Base-by-base conservation (phyloP, 2,888 invertebrate species). In the Reticulitermes lucifugus region DNA sequence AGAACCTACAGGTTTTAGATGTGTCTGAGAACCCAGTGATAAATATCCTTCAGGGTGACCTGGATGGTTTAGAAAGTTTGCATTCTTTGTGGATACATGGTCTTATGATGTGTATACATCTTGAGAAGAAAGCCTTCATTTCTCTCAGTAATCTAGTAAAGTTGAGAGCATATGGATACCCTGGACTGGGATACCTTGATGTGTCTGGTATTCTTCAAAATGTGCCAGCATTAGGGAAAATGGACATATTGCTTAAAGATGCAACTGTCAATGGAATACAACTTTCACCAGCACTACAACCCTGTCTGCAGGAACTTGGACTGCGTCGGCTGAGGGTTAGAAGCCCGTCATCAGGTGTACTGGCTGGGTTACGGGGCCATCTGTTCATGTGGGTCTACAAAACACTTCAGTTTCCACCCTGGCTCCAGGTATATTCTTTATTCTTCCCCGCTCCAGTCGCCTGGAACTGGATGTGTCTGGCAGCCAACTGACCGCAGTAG, bases 181-280 rank as follows among this genome's bases (percentile, higher is more conserved):
- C 97, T 0, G 93, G 95, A 88, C 89, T 98, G 43, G 97, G 97
- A 0, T 97, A 97, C 89, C 92, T 97, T 87, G 97, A 98, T 90
- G 93, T 97, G n/a, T 95, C 96, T 89, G 97, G 97, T 0, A 93
- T 97, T 55, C 91, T 98, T n/a, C 94, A 95, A 88, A 92, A 94
- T 87, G 91, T 97, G 88, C 93, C 94, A 2, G 94, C 95, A 0
- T 90, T 98, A 73, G 95, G 97, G 90, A 92, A 92, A 87, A 91
- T 98, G 21, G 96, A 97, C 87, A 94, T 98, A 83, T 98, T 98
- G 92, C 94, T 97, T 0, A 98, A 97, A 90, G 97, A 98, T 88
- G 92, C 96, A 0, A 94, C 93, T 9, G 94, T 97, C 83, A 96
- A 96, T 75, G 95, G 95, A 79, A 97, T 97, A 89, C 96, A 97